Conservation (phyloP, 2,888 invertebrate species). For the Norana najaformis region DNA sequence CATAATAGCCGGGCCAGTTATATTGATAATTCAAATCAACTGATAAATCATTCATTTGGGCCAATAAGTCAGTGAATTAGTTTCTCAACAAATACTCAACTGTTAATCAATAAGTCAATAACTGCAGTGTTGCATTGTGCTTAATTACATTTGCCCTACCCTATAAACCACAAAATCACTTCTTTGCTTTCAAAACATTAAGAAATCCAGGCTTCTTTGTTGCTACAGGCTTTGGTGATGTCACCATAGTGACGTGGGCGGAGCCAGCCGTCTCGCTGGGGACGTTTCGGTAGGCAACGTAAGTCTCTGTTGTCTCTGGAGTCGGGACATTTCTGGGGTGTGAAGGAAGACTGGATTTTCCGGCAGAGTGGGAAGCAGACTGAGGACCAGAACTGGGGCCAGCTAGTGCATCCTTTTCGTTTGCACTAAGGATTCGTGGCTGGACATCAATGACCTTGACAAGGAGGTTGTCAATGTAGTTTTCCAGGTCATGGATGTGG, state of each 20-base stretch:
- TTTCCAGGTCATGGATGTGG: constrained; percentile 87
- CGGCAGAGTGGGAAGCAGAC: neutral
- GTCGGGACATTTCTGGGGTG: no score
- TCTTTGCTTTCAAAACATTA: constrained; percentile 19
- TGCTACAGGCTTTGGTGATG: neutral
- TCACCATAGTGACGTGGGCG: neutral
- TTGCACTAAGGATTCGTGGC: constrained; percentile 66
- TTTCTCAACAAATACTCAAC: neutral
- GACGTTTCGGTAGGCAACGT: neutral
- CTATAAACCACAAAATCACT: neutral
- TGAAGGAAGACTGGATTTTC: neutral
- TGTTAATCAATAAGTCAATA: no score
- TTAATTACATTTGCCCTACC: neutral
- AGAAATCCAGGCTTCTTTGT: neutral
- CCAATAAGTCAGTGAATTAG: neutral
- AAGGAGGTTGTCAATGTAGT: constrained; percentile 87
- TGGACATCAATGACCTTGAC: constrained; percentile 91
- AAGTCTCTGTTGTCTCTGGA: neutral
- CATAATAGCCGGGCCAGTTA: neutral
- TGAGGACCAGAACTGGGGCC: neutral
- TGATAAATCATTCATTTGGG: neutral
- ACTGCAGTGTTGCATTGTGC: neutral
- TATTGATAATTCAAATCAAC: neutral
- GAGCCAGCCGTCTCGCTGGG: neutral
- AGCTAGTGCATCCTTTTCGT: neutral